These are phyloP conservation scores for Agapornis roseicollis DNA, from an alignment of 2,113 vertebrate genomes.

Conservation along the genomic window DNA sequence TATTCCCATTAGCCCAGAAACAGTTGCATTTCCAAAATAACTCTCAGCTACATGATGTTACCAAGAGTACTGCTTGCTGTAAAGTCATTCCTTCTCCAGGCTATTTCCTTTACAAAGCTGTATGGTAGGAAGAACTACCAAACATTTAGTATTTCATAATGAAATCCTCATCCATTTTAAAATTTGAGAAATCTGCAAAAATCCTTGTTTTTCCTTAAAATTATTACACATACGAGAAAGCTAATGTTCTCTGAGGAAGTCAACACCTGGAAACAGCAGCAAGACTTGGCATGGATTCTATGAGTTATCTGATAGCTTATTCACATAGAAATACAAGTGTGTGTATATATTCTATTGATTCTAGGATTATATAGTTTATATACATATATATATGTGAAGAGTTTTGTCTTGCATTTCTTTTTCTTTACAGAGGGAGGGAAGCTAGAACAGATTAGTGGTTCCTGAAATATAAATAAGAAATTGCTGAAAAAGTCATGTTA, in stretches of 20 bases:
- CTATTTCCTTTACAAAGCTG: background rate
- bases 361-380: background rate
- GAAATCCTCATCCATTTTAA: background rate
- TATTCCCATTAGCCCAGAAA: background rate
- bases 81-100: background rate
- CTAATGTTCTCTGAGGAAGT: background rate
- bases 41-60: background rate
- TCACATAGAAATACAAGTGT: background rate
- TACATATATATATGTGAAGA: background rate
- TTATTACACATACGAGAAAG: background rate
- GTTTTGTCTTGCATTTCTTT: background rate
- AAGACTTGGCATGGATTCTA: background rate
- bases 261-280: background rate
- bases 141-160: background rate
- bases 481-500: background rate
- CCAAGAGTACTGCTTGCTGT: background rate
- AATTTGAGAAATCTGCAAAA: background rate
- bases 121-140: background rate
- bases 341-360: background rate
- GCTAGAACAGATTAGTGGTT: background rate
- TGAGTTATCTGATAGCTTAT: background rate
- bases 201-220: background rate
- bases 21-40: background rate
- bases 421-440: background rate
- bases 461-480: slow-evolving; percentile 23